Evolutionary conservation across 2,113 vertebrate genomes (phyloP).

Genomic region (Dinomys branickii): DNA sequence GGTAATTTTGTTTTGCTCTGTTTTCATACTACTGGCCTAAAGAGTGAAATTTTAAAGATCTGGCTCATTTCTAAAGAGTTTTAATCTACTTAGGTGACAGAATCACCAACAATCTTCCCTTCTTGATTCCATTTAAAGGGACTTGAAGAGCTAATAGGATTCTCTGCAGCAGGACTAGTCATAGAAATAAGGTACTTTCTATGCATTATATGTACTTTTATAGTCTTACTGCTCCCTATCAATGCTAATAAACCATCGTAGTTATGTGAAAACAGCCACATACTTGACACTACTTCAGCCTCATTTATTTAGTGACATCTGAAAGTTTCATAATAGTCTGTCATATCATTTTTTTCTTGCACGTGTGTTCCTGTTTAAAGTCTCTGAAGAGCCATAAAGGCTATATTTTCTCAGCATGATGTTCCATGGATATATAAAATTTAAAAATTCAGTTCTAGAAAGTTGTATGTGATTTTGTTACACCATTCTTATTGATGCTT

Average conservation of each 20-base stretch:
- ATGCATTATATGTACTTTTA: conserved; percentile 48
- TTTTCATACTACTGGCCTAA: background rate
- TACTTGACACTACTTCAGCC: conserved; percentile 11
- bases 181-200: conserved; percentile 70
- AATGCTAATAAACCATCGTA: conserved; percentile 55
- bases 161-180: conserved; percentile 6
- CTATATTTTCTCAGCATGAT: conserved; percentile 44
- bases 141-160: conserved; percentile 28
- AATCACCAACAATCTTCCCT: conserved; percentile 31
- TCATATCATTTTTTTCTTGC: conserved; percentile 53
- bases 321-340: conserved; percentile 51
- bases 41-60: conserved; percentile 43
- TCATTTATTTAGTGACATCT: conserved; percentile 48
- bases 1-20: background rate
- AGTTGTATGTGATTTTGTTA: conserved; percentile 44
- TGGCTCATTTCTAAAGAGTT: background rate
- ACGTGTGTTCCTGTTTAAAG: conserved; percentile 58
- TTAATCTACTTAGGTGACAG: conserved; percentile 35
- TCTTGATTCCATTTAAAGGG: conserved; percentile 39
- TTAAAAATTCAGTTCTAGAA: conserved; percentile 45
- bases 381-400: conserved; percentile 11
- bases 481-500: conserved; percentile 20
- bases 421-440: conserved; percentile 40
- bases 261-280: conserved; percentile 50
- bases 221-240: conserved; percentile 23